These are phyloP conservation scores for Rutpela maculata DNA, from an alignment of 2,888 invertebrate genomes.

Conservation along the genomic window DNA sequence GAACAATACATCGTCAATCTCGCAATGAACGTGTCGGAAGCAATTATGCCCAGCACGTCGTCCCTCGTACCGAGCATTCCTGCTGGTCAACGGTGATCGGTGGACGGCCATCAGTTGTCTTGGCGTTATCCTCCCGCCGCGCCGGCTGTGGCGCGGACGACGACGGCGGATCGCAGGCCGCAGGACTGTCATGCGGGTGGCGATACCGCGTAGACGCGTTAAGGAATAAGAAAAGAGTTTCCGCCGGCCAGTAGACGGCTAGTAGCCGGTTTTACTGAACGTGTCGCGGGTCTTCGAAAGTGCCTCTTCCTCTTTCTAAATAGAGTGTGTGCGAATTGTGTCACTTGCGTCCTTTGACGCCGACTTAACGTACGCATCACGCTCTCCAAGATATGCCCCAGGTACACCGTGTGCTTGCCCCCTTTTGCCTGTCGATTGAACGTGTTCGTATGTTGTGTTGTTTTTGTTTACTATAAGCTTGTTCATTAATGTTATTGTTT, in stretches of 20 bases:
- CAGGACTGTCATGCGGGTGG: conserved; percentile 45
- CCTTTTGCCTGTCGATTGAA: not conserved
- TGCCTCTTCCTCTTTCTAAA: conserved; percentile 8
- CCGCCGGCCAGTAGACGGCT: conserved; percentile 14
- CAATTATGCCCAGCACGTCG: not conserved
- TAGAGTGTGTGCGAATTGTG: conserved; percentile 21
- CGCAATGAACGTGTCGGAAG: too few species aligned
- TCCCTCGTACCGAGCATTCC: not conserved
- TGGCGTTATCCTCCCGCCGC: not conserved
- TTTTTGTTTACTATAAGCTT: not conserved
- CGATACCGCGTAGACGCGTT: conserved; percentile 29
- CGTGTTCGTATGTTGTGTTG: not conserved
- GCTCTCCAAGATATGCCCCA: conserved; percentile 35
- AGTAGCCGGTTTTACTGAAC: conserved; percentile 15
- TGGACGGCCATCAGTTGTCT: too few species aligned
- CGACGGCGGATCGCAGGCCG: conserved; percentile 35
- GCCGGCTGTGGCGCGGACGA: not conserved
- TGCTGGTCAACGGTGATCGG: not conserved
- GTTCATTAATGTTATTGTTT: not conserved
- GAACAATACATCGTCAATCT: too few species aligned
- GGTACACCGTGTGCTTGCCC: conserved; percentile 24
- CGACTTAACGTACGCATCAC: not conserved
- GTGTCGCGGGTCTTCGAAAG: not conserved
- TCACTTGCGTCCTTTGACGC: conserved; percentile 27
- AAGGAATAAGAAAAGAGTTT: conserved; percentile 39